These are phyloP conservation scores for Perithous albicinctus DNA, from an alignment of 2,888 invertebrate genomes.

Conservation along the genomic window DNA sequence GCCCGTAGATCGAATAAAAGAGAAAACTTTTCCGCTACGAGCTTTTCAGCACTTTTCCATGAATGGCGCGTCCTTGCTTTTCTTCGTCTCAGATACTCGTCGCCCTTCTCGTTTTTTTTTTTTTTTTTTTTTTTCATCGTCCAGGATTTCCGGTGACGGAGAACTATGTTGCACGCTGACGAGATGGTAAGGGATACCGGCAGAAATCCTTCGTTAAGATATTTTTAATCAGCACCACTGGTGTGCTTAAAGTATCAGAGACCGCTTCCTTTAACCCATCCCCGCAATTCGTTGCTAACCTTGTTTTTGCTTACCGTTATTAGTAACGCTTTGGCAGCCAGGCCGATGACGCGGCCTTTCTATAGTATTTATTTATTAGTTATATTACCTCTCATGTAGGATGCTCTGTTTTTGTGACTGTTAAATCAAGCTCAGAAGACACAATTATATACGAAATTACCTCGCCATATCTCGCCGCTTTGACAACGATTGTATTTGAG, in stretches of 20 bases:
- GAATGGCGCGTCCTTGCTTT: conserved; percentile 33
- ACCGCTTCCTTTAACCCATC: conserved; percentile 1
- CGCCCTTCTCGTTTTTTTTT: neutral
- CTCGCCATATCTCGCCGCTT: too few species aligned
- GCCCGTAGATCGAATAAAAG: conserved; percentile 59
- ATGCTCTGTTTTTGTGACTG: neutral
- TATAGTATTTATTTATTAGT: neutral
- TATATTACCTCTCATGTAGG: neutral
- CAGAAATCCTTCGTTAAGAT: conserved; percentile 66
- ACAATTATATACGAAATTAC: neutral
- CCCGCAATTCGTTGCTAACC: neutral
- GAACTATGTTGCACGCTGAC: conserved; percentile 2
- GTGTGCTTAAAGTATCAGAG: conserved; percentile 23
- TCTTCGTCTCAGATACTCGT: conserved; percentile 1
- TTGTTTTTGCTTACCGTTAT: neutral
- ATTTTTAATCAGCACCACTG: conserved; percentile 64
- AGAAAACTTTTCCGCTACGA: conserved; percentile 62
- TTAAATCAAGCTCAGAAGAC: neutral
- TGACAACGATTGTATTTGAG: too few species aligned
- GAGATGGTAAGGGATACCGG: conserved; percentile 11
- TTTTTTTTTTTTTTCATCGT: neutral
- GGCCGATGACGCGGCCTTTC: neutral
- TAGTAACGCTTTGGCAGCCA: too few species aligned
- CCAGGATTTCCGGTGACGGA: neutral
- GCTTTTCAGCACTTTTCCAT: conserved; percentile 66